Evolutionary conservation across 2,888 invertebrate genomes (phyloP).

Genomic region (Lithophane socia): DNA sequence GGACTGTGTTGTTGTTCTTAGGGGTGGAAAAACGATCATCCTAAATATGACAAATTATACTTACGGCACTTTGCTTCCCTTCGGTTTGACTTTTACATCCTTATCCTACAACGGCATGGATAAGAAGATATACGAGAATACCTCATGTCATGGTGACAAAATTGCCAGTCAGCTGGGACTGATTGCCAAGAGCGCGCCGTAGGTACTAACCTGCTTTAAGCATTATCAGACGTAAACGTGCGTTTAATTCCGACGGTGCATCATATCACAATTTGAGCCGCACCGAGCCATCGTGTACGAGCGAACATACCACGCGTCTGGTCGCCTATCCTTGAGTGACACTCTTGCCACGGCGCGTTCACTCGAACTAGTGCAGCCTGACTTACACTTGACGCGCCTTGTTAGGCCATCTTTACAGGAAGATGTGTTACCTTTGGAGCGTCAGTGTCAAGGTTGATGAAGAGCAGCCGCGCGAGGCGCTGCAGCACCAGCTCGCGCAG

Average conservation of each 20-base stretch:
- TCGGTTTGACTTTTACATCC: not conserved
- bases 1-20: not conserved
- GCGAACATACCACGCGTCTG: not conserved
- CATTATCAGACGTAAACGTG: not conserved
- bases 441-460: constrained; percentile 92
- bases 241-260: too few relatives aligned
- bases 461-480: constrained; percentile 93
- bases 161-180: not conserved
- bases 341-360: not conserved
- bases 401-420: not conserved
- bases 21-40: not conserved
- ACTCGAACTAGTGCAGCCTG: not conserved
- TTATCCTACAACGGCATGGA: not conserved
- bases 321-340: not conserved
- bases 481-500: constrained; percentile 93
- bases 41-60: not conserved
- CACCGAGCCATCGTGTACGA: not conserved
- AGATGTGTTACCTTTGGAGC: constrained; percentile 77
- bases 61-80: not conserved
- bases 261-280: not conserved
- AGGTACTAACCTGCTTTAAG: not conserved
- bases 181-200: not conserved
- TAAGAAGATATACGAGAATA: not conserved
- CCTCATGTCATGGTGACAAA: not conserved
- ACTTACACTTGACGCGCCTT: not conserved